Percentiles rank a stretch among this genome's conserved stretches.
phyloP scores from a whole-genome alignment of 2,888 invertebrate species.

The Rapana venosa region DNA sequence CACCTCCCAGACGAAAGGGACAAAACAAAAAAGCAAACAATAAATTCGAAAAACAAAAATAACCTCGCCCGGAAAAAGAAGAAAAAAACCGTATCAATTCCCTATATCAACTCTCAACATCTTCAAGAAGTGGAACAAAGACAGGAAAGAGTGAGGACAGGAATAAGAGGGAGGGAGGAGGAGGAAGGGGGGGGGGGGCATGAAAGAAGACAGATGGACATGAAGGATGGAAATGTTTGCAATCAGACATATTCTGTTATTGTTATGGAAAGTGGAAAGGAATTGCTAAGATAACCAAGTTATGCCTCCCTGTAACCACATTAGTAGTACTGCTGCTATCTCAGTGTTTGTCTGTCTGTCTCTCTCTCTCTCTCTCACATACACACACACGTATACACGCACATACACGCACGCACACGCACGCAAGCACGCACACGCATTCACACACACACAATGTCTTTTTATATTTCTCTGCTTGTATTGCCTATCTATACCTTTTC shows the following conservation, averaged over 20 bases:
- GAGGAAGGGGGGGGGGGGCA: background rate
- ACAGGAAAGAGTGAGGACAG: background rate
- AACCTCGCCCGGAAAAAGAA: too few relatives aligned
- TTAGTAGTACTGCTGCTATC: background rate
- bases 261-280: background rate
- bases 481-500: background rate
- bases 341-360: background rate
- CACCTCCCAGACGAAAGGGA: too few relatives aligned
- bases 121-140: background rate
- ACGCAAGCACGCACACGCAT: background rate
- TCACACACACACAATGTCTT: too few relatives aligned
- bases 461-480: background rate
- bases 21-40: too few relatives aligned
- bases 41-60: too few relatives aligned
- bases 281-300: background rate
- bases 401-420: background rate
- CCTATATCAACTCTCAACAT: too few relatives aligned
- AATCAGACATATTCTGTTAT: background rate
- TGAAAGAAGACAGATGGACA: background rate
- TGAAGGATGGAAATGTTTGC: background rate
- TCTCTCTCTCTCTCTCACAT: background rate
- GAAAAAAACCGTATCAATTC: too few relatives aligned
- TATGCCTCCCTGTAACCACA: background rate
- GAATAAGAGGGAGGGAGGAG: background rate
- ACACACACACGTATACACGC: background rate